phyloP scores from a whole-genome alignment of 1,140 invertebrate genomes.

The Sycophaga agraensis region DNA sequence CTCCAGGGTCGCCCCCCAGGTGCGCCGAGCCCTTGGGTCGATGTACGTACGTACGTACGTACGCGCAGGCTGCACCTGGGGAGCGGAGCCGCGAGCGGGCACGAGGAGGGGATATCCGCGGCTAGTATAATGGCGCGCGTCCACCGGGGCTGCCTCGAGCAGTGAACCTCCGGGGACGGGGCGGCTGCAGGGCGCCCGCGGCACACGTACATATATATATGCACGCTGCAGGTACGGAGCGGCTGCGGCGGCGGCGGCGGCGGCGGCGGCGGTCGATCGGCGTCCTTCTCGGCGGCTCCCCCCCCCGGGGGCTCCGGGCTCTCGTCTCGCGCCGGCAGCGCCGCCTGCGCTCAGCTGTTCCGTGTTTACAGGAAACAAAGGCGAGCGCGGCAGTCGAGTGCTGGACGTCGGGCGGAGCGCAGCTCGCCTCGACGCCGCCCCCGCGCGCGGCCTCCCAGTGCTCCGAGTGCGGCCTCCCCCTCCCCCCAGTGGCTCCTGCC shows the following conservation, averaged over 20 bases:
- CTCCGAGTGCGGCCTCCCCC: background rate
- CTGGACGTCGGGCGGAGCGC: slow-evolving; percentile 42
- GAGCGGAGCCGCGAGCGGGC: too few species aligned
- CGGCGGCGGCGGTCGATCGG: background rate
- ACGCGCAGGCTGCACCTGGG: too few species aligned
- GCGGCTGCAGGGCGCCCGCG: too few species aligned
- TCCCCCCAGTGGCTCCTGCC: too few species aligned
- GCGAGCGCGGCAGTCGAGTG: slow-evolving; percentile 39
- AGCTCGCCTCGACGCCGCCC: background rate
- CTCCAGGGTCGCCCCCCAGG: too few species aligned
- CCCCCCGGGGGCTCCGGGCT: background rate
- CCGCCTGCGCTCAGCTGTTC: slow-evolving; percentile 47
- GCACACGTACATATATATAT: background rate
- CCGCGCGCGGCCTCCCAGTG: background rate
- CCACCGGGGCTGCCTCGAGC: too few species aligned
- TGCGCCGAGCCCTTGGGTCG: too few species aligned
- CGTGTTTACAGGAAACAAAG: slow-evolving; percentile 54
- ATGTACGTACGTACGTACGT: too few species aligned
- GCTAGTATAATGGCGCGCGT: too few species aligned
- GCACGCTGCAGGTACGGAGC: too few species aligned
- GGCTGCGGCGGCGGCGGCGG: background rate
- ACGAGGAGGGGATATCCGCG: too few species aligned
- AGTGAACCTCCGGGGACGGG: too few species aligned
- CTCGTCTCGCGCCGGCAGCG: background rate
- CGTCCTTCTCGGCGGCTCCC: background rate